A percentile compares a stretch with the other conserved stretches of the same genome.
phyloP scores from a whole-genome alignment of 2,797 vertebrate genomes.

The Hipposideros larvatus region DNA sequence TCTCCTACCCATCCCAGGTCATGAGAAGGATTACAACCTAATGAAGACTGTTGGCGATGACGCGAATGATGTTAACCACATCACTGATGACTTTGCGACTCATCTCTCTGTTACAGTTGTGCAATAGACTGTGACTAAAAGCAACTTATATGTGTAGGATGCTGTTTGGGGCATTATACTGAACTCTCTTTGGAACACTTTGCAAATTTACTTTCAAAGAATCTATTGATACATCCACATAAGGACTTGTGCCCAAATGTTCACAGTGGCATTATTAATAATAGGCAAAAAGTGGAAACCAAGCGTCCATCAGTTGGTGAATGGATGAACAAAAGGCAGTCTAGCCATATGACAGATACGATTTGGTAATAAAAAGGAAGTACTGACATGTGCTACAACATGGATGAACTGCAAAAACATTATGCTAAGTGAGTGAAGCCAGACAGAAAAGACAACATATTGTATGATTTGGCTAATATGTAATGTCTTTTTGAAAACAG shows the following conservation, averaged over 20 bases:
- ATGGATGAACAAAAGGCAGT: background rate
- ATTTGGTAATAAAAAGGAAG: background rate
- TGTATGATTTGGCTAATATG: background rate
- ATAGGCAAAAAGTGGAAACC: background rate
- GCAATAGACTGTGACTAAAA: background rate
- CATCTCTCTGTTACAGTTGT: background rate
- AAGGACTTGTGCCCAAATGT: background rate
- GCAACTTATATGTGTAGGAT: rapidly evolving
- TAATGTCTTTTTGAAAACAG: background rate
- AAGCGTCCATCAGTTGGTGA: rapidly evolving
- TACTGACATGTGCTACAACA: background rate
- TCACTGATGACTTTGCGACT: background rate
- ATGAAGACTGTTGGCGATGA: background rate
- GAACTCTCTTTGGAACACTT: background rate
- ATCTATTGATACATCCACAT: background rate
- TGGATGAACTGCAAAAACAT: background rate
- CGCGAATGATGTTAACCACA: rapidly evolving
- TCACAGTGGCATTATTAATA: background rate
- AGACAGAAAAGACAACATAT: background rate
- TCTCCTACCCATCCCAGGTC: no score
- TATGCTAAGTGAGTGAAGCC: background rate
- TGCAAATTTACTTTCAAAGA: background rate
- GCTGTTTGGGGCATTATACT: background rate
- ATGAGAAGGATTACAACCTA: background rate
- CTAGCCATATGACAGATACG: rapidly evolving